Percentiles rank a stretch among this genome's conserved stretches.
phyloP scores from a whole-genome alignment of 2,797 vertebrate species.

The Harpagifer antarcticus region DNA sequence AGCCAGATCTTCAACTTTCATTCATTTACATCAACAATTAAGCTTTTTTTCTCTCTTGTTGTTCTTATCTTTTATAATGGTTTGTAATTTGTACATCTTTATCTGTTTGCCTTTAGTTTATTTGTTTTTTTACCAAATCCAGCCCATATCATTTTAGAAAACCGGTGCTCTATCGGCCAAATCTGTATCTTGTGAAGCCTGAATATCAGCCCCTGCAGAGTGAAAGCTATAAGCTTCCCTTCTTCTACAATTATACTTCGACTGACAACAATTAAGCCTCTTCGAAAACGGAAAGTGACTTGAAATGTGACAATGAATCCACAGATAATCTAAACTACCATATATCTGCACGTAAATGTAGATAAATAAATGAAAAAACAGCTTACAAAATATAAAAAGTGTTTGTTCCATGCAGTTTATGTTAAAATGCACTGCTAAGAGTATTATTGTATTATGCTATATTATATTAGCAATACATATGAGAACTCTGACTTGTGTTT shows the following conservation, averaged over 20 bases:
- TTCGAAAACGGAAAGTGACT: too few species aligned
- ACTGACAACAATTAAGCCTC: too few species aligned
- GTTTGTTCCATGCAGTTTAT: too few species aligned
- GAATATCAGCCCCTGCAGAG: neutral
- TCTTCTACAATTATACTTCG: neutral
- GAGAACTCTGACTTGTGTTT: slow-evolving; percentile 37
- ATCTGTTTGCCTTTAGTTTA: neutral
- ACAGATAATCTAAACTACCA: too few species aligned
- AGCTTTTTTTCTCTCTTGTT: neutral
- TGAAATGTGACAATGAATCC: too few species aligned
- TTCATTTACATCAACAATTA: neutral
- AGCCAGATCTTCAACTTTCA: slow-evolving; percentile 14
- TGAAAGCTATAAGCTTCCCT: neutral
- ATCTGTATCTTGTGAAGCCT: neutral
- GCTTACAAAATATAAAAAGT: too few species aligned
- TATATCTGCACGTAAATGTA: too few species aligned
- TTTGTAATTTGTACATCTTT: neutral
- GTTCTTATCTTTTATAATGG: neutral
- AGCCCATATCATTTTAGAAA: neutral
- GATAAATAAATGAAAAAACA: too few species aligned
- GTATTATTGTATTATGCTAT: neutral
- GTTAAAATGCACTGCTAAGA: neutral
- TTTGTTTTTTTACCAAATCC: too few species aligned
- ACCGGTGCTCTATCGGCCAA: neutral
- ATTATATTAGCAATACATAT: neutral